These are phyloP conservation scores for Trematocara stigmaticum DNA, from an alignment of 2,113 vertebrate species.

Conservation along the genomic window DNA sequence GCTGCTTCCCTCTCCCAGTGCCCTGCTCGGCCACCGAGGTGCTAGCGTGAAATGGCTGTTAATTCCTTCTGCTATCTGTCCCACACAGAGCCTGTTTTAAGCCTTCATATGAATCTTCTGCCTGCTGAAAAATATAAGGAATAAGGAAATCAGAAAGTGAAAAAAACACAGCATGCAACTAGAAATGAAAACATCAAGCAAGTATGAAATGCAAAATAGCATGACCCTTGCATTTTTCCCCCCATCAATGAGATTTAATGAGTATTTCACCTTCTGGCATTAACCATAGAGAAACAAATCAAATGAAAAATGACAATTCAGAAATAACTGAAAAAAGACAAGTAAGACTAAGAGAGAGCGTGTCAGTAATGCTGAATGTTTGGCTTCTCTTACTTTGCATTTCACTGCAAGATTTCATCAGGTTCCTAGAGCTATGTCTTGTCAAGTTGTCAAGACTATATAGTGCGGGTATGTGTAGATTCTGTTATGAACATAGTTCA, in stretches of 20 bases:
- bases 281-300: slow-evolving; percentile 31
- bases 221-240: slow-evolving; percentile 28
- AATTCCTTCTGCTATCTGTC: slow-evolving; percentile 76
- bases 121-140: slow-evolving; percentile 24
- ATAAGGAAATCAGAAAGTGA: slow-evolving; percentile 24
- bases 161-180: slow-evolving; percentile 1
- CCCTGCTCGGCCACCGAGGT: slow-evolving; percentile 53
- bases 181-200: slow-evolving; percentile 66
- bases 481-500: background rate
- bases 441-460: background rate
- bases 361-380: slow-evolving; percentile 1
- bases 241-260: slow-evolving; percentile 61
- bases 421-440: background rate
- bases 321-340: slow-evolving; percentile 23
- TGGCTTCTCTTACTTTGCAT: slow-evolving; percentile 2
- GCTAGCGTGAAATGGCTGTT: slow-evolving; percentile 74
- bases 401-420: slow-evolving; percentile 1
- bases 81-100: slow-evolving; percentile 71
- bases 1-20: slow-evolving; percentile 46
- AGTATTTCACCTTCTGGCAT: slow-evolving; percentile 51
- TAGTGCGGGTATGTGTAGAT: background rate
- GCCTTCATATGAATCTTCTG: slow-evolving; percentile 55
- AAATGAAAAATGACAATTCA: slow-evolving; percentile 18
- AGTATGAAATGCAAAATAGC: slow-evolving; percentile 65
- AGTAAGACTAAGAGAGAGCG: background rate